phyloP scores from a whole-genome alignment of 37 sponge, comb jelly and placozoan genomes.

The Corticium candelabrum region DNA sequence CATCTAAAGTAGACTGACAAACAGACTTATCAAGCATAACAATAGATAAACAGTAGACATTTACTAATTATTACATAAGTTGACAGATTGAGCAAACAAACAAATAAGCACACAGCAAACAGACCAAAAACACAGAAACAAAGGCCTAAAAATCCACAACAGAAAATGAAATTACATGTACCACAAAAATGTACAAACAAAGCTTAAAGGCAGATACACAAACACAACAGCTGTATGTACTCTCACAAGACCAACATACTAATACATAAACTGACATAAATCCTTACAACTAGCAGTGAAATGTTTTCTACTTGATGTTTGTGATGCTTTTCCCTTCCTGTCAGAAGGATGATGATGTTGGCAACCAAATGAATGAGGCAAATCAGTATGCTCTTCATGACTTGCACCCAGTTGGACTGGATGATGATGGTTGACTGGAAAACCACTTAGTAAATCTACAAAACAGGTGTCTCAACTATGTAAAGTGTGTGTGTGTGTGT shows the following conservation, averaged over 20 bases:
- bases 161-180: no score
- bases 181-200: background rate
- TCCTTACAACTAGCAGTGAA: no score
- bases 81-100: no score
- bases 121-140: no score
- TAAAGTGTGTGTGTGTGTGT: constrained; percentile 1
- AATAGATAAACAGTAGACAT: no score
- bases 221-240: background rate
- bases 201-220: background rate
- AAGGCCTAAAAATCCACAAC: no score
- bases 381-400: background rate
- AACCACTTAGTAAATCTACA: background rate
- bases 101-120: no score
- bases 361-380: background rate
- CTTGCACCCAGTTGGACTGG: no score
- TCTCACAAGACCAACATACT: background rate
- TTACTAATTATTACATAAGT: no score
- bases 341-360: constrained; percentile 2
- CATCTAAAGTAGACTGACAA: background rate
- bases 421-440: background rate
- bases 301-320: no score
- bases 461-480: background rate
- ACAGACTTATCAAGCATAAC: background rate
- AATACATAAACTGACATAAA: no score
- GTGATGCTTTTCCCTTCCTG: background rate